These are phyloP conservation scores for Gobiocypris rarus DNA, from an alignment of 2,113 vertebrate genomes.

Conservation along the genomic window DNA sequence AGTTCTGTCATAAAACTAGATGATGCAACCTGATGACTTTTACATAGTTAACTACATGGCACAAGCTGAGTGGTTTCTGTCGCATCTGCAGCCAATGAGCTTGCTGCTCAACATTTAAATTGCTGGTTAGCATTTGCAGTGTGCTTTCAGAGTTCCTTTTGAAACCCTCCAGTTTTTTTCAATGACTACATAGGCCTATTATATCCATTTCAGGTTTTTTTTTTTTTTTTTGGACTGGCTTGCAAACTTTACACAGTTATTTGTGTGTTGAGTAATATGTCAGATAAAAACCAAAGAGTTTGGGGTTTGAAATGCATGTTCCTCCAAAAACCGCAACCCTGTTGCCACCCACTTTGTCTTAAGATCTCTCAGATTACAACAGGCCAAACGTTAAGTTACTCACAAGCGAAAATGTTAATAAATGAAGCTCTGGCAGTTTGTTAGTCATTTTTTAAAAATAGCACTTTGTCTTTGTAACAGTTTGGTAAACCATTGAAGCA, in stretches of 20 bases:
- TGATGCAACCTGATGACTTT: too few relatives aligned
- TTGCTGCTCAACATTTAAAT: too few relatives aligned
- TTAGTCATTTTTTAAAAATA: conserved; percentile 23
- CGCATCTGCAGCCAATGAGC: too few relatives aligned
- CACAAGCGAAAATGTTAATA: neutral
- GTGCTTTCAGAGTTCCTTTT: too few relatives aligned
- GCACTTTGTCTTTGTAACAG: conserved; percentile 1
- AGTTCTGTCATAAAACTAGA: too few relatives aligned
- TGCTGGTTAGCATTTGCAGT: too few relatives aligned
- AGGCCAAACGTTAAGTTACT: conserved; percentile 11
- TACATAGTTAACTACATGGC: too few relatives aligned
- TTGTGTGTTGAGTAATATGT: conserved; percentile 13
- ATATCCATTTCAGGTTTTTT: neutral
- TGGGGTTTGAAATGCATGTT: conserved; percentile 10
- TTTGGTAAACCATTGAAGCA: conserved; percentile 29
- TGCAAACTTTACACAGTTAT: neutral
- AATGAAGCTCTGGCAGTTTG: conserved; percentile 19
- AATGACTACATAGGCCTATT: too few relatives aligned
- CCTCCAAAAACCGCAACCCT: neutral
- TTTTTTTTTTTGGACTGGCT: neutral
- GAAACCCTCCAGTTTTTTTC: neutral
- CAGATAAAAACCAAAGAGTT: conserved; percentile 12
- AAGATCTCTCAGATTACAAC: neutral
- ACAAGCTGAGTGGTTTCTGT: too few relatives aligned
- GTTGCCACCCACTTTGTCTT: conserved; percentile 28